Conservation (phyloP, 2,797 vertebrate genomes). For the Fistularia commersonii region DNA sequence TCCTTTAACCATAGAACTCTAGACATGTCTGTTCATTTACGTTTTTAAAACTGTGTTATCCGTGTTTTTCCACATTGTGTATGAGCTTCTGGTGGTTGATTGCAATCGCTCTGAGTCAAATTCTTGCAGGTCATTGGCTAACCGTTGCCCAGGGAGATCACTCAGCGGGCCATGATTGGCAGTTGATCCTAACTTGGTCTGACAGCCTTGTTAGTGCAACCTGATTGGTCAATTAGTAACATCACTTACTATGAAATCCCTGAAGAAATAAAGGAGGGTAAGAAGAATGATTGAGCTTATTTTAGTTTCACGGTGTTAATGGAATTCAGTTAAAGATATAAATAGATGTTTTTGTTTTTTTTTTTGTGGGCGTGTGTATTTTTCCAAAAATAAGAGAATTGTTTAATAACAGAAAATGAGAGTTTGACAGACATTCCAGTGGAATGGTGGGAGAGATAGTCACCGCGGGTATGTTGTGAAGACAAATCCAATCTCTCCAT, state of each 20-base stretch:
- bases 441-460: constrained; percentile 2
- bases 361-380: neutral
- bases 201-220: constrained; percentile 76
- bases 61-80: constrained; percentile 24
- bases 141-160: constrained; percentile 72
- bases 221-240: constrained; percentile 77
- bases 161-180: constrained; percentile 60
- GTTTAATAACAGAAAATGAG: constrained; percentile 8
- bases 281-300: neutral
- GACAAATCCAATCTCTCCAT: constrained; percentile 52
- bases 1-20: too few relatives aligned
- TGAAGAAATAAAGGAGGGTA: constrained; percentile 16
- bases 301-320: neutral
- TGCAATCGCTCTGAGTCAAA: constrained; percentile 46
- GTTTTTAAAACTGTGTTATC: constrained; percentile 1
- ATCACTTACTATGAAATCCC: constrained; percentile 57
- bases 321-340: constrained; percentile 9
- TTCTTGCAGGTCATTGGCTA: constrained; percentile 76
- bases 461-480: constrained; percentile 15
- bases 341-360: neutral
- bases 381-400: constrained; percentile 3
- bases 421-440: constrained; percentile 5
- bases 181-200: constrained; percentile 64
- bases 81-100: constrained; percentile 56
- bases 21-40: constrained; percentile 1